A percentile compares a stretch with the other conserved stretches of the same genome.
These are phyloP conservation scores for Typhlichthys eigenmanni DNA, from an alignment of 2,797 vertebrate genomes.

Conservation along the genomic window DNA sequence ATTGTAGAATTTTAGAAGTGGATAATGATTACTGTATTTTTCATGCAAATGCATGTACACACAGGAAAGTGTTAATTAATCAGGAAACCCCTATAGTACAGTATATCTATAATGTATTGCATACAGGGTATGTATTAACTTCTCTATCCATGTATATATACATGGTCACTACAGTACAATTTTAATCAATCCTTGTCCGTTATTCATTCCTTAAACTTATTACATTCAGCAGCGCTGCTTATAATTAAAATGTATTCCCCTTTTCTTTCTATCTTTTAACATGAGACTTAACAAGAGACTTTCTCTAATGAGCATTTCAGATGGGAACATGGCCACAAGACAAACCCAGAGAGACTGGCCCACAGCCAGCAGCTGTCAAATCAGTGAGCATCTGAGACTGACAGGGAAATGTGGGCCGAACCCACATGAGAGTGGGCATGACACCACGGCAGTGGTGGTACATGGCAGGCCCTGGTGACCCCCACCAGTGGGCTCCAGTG, in stretches of 20 bases:
- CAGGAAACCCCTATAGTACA: too few relatives aligned
- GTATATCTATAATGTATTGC: too few relatives aligned
- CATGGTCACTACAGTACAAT: too few relatives aligned
- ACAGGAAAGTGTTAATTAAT: too few relatives aligned
- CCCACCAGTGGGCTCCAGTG: conserved; percentile 39
- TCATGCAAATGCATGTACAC: too few relatives aligned
- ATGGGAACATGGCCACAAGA: conserved; percentile 47
- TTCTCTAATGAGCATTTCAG: conserved; percentile 37
- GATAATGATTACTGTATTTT: too few relatives aligned
- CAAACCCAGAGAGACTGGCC: conserved; percentile 45
- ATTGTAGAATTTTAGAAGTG: too few relatives aligned
- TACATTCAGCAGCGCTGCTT: conserved; percentile 20
- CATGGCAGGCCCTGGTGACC: conserved; percentile 34
- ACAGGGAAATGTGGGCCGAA: conserved; percentile 37
- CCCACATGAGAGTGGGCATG: conserved; percentile 49
- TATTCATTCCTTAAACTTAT: background rate
- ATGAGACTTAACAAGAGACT: conserved; percentile 31
- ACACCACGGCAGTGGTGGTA: conserved; percentile 34
- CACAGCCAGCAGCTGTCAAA: conserved; percentile 66
- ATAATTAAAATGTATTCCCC: conserved; percentile 24
- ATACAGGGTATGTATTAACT: too few relatives aligned
- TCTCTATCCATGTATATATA: too few relatives aligned
- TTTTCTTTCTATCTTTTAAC: conserved; percentile 20
- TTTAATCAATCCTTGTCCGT: too few relatives aligned
- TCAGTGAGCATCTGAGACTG: conserved; percentile 46